phyloP scores from a whole-genome alignment of 2,888 invertebrate genomes.

The Eupithecia tripunctaria region DNA sequence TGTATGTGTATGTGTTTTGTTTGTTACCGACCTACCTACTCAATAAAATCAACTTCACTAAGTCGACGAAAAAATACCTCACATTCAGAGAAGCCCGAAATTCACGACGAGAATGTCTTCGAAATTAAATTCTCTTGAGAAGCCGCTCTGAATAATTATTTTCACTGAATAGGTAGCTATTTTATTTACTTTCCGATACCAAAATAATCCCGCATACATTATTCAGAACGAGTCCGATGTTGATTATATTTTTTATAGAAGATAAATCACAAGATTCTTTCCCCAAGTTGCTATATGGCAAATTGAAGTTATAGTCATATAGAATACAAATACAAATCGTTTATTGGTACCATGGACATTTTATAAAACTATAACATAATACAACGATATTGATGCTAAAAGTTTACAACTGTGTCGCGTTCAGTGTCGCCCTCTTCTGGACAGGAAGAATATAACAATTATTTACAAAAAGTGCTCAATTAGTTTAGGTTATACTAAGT shows the following conservation, averaged over 20 bases:
- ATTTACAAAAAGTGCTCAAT: no score
- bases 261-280: not conserved
- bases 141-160: slow-evolving; percentile 4
- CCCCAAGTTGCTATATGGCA: not conserved
- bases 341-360: no score
- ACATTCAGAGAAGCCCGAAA: not conserved
- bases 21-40: not conserved
- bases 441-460: no score
- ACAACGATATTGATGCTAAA: no score
- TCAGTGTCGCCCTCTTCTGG: no score
- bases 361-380: no score
- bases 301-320: not conserved
- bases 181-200: slow-evolving; percentile 6
- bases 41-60: not conserved
- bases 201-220: slow-evolving; percentile 1
- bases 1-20: not conserved
- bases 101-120: not conserved
- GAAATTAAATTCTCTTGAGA: not conserved
- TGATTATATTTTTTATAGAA: not conserved
- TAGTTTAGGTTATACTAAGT: no score
- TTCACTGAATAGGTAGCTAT: not conserved
- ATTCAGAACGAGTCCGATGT: slow-evolving; percentile 17
- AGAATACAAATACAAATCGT: no score
- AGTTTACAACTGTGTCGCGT: no score
- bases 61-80: not conserved